Evolutionary conservation across 1,140 invertebrate genomes (phyloP).

Genomic region (Trichonephila inaurata): DNA sequence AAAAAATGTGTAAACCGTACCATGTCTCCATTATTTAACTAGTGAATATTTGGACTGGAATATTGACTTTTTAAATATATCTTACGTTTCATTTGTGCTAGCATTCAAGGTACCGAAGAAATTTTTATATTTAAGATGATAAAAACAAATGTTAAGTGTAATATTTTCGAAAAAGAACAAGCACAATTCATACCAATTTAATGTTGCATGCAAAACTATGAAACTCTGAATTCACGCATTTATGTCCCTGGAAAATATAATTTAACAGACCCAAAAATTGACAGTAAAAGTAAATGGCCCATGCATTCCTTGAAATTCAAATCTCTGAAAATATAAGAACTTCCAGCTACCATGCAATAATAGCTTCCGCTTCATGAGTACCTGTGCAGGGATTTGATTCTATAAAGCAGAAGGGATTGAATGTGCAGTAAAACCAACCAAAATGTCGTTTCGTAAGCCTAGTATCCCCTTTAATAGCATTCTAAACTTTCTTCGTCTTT

Average conservation of each 20-base stretch:
- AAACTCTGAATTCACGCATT: background rate
- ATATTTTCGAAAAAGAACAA: too few species aligned
- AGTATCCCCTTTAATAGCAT: conserved; percentile 11
- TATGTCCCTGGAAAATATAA: background rate
- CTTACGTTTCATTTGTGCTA: too few species aligned
- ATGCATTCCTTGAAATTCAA: background rate
- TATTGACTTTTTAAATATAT: too few species aligned
- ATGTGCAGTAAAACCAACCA: conserved; percentile 5
- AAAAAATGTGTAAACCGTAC: too few species aligned
- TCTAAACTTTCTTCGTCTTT: background rate
- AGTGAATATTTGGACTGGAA: too few species aligned
- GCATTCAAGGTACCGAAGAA: too few species aligned
- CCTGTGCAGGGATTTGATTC: background rate
- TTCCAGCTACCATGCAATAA: background rate
- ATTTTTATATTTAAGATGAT: too few species aligned
- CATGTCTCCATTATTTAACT: too few species aligned
- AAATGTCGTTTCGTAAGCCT: background rate
- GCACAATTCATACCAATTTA: background rate
- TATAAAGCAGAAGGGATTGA: background rate
- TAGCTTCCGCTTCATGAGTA: background rate
- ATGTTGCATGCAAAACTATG: background rate
- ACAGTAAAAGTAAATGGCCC: conserved; percentile 31
- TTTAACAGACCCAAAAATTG: background rate
- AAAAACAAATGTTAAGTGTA: too few species aligned
- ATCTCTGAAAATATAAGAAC: background rate